Percentiles rank a stretch among this genome's conserved stretches.
Conservation (phyloP, 2,113 vertebrate genomes). For the Nymphicus hollandicus region DNA sequence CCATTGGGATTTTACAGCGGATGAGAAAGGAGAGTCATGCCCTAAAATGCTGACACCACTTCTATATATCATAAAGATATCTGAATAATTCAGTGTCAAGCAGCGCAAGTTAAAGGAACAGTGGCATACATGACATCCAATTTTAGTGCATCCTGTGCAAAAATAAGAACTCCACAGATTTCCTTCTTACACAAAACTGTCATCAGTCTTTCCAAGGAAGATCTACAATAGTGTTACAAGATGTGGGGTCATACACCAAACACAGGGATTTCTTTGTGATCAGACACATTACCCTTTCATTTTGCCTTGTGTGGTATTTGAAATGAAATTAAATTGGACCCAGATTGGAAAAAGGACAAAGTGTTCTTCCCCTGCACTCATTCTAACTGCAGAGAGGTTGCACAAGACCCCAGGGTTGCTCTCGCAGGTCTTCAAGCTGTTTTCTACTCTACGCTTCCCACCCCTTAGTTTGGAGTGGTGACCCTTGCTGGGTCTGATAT, state of each 20-base stretch:
- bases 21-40: constrained; percentile 40
- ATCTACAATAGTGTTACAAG: background rate
- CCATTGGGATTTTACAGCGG: constrained; percentile 42
- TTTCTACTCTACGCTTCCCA: background rate
- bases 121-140: background rate
- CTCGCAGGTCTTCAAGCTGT: background rate
- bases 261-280: fast-evolving
- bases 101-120: constrained; percentile 37
- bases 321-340: background rate
- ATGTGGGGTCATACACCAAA: background rate
- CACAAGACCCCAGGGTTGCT: background rate
- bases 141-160: background rate
- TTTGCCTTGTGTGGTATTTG: background rate
- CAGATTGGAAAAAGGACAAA: background rate
- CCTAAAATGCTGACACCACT: constrained; percentile 59
- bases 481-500: background rate
- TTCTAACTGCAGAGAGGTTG: background rate
- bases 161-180: background rate
- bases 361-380: background rate
- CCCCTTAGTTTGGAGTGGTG: background rate
- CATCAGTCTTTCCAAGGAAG: background rate
- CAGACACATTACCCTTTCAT: fast-evolving
- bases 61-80: constrained; percentile 44
- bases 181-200: background rate
- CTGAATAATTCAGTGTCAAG: constrained; percentile 64